Evolutionary conservation across 2,797 vertebrate species (phyloP).

Genomic region (Hapalemur alaotrensis): DNA sequence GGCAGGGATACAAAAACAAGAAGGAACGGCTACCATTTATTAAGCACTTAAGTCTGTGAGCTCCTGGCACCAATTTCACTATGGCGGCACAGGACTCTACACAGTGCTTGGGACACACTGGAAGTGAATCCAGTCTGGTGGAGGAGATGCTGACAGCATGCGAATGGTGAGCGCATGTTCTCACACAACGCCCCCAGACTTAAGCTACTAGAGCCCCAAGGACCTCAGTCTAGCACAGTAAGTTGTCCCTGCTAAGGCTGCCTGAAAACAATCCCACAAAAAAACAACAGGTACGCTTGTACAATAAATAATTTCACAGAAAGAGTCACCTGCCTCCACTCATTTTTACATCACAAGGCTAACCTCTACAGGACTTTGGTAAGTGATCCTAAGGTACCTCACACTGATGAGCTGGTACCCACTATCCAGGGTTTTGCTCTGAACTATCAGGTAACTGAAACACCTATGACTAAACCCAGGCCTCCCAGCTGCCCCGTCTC

Average conservation of each 20-base stretch:
- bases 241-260: too few species aligned
- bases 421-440: fast-evolving
- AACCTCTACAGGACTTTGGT: not conserved
- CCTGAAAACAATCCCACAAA: not conserved
- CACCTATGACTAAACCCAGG: not conserved
- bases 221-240: not conserved
- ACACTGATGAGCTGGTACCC: fast-evolving
- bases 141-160: fast-evolving
- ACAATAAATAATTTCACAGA: not conserved
- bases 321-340: too few species aligned
- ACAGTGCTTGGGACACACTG: fast-evolving
- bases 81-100: not conserved
- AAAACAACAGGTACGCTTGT: fast-evolving
- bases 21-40: fast-evolving
- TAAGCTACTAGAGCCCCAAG: not conserved
- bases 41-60: not conserved
- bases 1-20: not conserved
- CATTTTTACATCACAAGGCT: fast-evolving
- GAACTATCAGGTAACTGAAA: too few species aligned
- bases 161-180: not conserved
- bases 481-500: too few species aligned
- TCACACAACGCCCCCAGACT: not conserved
- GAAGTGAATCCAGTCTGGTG: fast-evolving
- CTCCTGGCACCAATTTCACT: fast-evolving
- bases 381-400: not conserved